Conservation (phyloP, 2,113 vertebrate species). For the Aplodontia rufa region DNA sequence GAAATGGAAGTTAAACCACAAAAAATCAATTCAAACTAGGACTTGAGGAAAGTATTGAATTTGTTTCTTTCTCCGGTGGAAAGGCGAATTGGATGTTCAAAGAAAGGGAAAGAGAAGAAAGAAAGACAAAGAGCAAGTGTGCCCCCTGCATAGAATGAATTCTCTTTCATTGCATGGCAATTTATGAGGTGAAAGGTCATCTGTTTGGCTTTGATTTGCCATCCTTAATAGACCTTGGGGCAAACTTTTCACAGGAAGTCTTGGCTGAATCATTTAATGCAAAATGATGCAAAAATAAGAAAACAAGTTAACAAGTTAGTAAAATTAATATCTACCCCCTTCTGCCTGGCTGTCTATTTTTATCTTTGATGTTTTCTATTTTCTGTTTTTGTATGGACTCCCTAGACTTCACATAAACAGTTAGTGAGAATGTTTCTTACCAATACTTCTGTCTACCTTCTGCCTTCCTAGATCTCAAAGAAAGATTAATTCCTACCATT, state of each 20-base stretch:
- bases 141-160: neutral
- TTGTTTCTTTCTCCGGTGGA: neutral
- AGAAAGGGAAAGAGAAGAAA: constrained; percentile 2
- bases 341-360: neutral
- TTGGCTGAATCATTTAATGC: constrained; percentile 3
- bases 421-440: constrained; percentile 16
- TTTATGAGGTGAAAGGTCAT: neutral
- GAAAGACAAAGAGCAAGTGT: neutral
- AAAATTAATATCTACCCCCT: neutral
- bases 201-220: constrained; percentile 29
- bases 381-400: neutral
- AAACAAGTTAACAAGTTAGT: neutral
- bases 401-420: neutral
- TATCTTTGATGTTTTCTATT: neutral
- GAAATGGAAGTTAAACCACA: neutral
- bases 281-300: constrained; percentile 8
- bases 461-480: constrained; percentile 42
- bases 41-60: neutral
- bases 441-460: neutral
- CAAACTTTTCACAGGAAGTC: neutral
- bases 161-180: neutral
- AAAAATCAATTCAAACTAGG: neutral
- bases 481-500: constrained; percentile 36
- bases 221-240: neutral
- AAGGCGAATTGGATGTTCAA: neutral